Evolutionary conservation across 2,888 invertebrate species (phyloP).

Genomic region (Enoplolaimus lenunculus): DNA sequence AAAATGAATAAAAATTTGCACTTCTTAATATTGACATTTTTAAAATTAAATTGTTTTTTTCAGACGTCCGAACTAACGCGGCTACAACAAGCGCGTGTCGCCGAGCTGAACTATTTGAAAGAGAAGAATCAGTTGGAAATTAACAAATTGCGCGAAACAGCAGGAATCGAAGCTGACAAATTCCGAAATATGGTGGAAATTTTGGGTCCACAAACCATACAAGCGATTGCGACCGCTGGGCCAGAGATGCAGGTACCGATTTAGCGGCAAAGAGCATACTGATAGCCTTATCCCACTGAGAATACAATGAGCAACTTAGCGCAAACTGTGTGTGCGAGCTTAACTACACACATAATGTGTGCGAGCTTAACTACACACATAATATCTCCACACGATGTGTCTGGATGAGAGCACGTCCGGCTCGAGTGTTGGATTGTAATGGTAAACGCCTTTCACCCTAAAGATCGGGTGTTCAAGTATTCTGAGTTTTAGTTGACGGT

Average conservation of each 20-base stretch:
- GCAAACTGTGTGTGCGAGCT: neutral
- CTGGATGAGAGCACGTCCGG: no score
- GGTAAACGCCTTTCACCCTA: no score
- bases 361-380: neutral
- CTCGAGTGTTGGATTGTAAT: no score
- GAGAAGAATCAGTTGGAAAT: constrained; percentile 44
- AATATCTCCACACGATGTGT: no score
- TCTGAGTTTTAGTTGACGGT: no score
- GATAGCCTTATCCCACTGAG: no score
- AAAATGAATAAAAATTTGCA: no score
- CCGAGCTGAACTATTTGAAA: constrained; percentile 43
- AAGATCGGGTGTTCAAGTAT: no score
- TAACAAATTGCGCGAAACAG: constrained; percentile 39
- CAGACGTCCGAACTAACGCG: constrained; percentile 45
- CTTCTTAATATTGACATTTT: no score
- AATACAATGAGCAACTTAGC: no score
- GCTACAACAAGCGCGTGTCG: constrained; percentile 43
- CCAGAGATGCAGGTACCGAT: constrained; percentile 44
- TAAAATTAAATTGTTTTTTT: no score
- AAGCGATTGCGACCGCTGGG: constrained; percentile 41
- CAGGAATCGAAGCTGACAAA: constrained; percentile 43
- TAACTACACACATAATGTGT: neutral
- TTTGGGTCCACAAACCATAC: constrained; percentile 44
- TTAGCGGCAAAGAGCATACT: no score
- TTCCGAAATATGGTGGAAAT: constrained; percentile 44